Evolutionary conservation across 1,140 invertebrate genomes (phyloP).

Genomic region (Trichoplusia ni): DNA sequence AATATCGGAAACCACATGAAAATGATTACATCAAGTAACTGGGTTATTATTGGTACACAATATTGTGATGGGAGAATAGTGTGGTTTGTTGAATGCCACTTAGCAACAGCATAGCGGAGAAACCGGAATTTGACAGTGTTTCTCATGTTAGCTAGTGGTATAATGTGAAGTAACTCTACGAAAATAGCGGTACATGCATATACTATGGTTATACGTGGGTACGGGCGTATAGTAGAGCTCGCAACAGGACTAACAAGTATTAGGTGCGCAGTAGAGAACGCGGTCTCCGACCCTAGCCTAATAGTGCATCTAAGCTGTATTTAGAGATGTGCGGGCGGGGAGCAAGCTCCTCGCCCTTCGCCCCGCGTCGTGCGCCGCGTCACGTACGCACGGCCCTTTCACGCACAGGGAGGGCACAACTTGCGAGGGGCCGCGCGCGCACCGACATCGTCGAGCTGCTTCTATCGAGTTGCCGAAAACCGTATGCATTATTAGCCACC

Average conservation of each 20-base stretch:
- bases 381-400: constrained; percentile 71
- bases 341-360: constrained; percentile 42
- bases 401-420: constrained; percentile 53
- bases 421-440: constrained; percentile 66
- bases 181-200: constrained; percentile 44
- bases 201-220: no score
- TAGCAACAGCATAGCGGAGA: constrained; percentile 62
- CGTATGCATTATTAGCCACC: constrained; percentile 71
- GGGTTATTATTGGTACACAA: constrained; percentile 42
- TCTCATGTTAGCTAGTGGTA: constrained; percentile 39
- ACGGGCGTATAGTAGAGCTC: no score
- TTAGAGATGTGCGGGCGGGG: constrained; percentile 61
- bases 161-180: constrained; percentile 39
- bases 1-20: constrained; percentile 1
- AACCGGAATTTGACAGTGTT: constrained; percentile 59
- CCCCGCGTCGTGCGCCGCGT: constrained; percentile 54
- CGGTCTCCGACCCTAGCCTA: constrained; percentile 50
- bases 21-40: constrained; percentile 52
- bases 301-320: constrained; percentile 61
- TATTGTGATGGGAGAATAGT: constrained; percentile 43
- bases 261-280: constrained; percentile 38
- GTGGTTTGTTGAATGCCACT: constrained; percentile 36
- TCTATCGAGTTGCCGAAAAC: constrained; percentile 70
- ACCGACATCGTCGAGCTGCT: constrained; percentile 42
- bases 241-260: constrained; percentile 34